phyloP scores from a whole-genome alignment of 2,797 vertebrate genomes.

The Simalia tracyae region DNA sequence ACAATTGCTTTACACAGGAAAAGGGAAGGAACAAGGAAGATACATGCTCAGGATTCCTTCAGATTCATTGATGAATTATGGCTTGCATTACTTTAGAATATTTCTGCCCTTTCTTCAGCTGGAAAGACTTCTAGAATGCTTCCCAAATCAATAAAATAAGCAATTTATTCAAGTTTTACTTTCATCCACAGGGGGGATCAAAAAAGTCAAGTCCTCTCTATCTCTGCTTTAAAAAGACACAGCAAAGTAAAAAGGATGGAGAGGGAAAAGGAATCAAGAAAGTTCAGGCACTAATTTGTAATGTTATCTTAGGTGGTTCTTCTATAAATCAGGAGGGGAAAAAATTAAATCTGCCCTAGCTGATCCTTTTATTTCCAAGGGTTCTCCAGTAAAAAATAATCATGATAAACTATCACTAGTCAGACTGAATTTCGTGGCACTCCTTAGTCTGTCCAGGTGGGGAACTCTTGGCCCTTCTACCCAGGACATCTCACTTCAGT shows the following conservation, averaged over 20 bases:
- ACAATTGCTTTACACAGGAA: background rate
- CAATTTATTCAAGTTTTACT: background rate
- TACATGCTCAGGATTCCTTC: background rate
- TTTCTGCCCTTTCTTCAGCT: background rate
- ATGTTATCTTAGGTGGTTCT: background rate
- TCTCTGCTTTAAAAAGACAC: background rate
- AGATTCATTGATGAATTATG: background rate
- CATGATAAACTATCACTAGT: background rate
- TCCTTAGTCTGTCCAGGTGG: background rate
- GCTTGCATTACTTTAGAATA: background rate
- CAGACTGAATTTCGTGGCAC: background rate
- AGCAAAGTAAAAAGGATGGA: background rate
- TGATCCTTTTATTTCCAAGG: background rate
- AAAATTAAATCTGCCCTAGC: background rate
- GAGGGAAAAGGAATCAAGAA: background rate
- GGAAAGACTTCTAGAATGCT: background rate
- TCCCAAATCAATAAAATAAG: background rate
- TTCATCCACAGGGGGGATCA: background rate
- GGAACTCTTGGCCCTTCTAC: background rate
- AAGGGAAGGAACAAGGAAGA: background rate
- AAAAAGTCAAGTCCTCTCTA: background rate
- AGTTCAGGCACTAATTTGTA: background rate
- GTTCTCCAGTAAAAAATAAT: background rate
- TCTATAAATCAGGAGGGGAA: background rate
- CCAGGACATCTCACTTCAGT: background rate